Evolutionary conservation across 2,113 vertebrate genomes (phyloP).

Genomic region (Naja naja): DNA sequence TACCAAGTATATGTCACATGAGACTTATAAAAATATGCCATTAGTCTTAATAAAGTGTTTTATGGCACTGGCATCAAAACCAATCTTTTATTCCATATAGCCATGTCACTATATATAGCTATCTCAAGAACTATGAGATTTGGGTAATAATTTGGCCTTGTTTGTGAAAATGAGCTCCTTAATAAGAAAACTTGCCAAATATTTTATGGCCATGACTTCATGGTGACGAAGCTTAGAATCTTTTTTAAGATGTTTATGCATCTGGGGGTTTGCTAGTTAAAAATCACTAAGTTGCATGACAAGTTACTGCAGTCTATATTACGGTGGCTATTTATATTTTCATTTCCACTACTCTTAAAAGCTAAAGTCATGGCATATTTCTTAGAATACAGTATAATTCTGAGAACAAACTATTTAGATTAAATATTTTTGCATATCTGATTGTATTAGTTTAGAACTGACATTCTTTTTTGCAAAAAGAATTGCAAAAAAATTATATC

Average conservation of each 20-base stretch:
- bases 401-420: not conserved
- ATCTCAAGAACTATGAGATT: not conserved
- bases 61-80: slow-evolving; percentile 31
- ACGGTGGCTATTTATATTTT: not conserved
- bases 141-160: not conserved
- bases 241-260: not conserved
- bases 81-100: slow-evolving; percentile 31
- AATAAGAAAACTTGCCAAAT: not conserved
- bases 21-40: slow-evolving; percentile 39
- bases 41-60: slow-evolving; percentile 37
- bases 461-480: not conserved
- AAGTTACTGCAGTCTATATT: not conserved
- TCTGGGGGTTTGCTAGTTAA: not conserved
- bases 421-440: not conserved
- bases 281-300: not conserved
- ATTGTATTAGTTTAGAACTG: not conserved
- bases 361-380: not conserved
- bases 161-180: not conserved
- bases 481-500: not conserved
- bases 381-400: not conserved
- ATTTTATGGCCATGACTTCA: slow-evolving; percentile 1
- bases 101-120: not conserved
- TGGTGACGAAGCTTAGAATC: not conserved
- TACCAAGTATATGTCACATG: slow-evolving; percentile 33
- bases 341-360: not conserved